Percentiles rank a stretch among this genome's conserved stretches.
Evolutionary conservation across 2,113 vertebrate species (phyloP).

Genomic region (Hippocampus barbouri): DNA sequence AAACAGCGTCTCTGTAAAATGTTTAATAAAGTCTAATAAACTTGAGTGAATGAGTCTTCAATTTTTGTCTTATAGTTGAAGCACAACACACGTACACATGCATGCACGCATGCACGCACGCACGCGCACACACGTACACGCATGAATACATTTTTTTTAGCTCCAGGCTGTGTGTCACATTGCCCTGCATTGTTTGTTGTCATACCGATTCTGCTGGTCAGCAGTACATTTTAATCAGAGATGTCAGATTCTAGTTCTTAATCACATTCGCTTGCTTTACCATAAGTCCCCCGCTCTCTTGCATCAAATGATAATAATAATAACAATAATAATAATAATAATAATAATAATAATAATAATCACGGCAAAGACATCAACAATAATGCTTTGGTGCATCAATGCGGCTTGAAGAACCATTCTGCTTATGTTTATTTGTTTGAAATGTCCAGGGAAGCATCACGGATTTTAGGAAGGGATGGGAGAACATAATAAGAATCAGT

Average conservation of each 20-base stretch:
- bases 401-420: not conserved
- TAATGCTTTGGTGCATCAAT: not conserved
- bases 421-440: not conserved
- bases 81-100: slow-evolving; percentile 4
- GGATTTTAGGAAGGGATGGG: not conserved
- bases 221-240: no score
- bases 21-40: slow-evolving; percentile 68
- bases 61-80: not conserved
- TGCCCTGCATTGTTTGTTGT: no score
- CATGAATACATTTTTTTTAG: not conserved
- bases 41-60: slow-evolving; percentile 9
- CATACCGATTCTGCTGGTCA: no score
- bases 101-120: not conserved
- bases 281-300: no score
- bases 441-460: not conserved
- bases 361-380: no score
- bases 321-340: not conserved
- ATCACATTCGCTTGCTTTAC: not conserved
- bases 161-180: no score
- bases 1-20: slow-evolving; percentile 47
- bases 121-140: not conserved
- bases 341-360: not conserved
- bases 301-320: not conserved
- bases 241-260: no score
- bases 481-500: not conserved